These are phyloP conservation scores for Sebastolobus alascanus DNA, from an alignment of 2,797 vertebrate genomes.

Conservation along the genomic window DNA sequence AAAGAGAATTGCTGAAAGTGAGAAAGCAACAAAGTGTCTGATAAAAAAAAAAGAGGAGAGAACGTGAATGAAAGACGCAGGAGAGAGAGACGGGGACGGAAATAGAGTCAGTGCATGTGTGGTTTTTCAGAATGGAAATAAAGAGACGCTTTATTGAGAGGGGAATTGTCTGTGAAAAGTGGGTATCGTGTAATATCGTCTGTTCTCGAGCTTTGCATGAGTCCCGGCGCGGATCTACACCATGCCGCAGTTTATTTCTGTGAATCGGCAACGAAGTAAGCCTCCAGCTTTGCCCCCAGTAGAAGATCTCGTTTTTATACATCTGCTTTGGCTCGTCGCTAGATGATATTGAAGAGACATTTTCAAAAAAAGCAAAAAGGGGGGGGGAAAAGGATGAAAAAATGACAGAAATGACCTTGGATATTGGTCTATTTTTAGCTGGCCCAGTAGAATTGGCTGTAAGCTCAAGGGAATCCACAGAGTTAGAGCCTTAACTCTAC, in stretches of 20 bases:
- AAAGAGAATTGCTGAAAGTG: constrained; percentile 16
- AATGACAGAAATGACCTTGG: constrained; percentile 23
- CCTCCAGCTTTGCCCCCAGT: constrained; percentile 15
- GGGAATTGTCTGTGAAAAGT: constrained; percentile 38
- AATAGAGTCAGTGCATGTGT: constrained; percentile 18
- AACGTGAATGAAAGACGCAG: neutral
- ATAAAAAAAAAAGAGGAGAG: neutral
- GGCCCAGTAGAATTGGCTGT: neutral
- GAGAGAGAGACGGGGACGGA: neutral
- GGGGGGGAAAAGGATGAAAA: neutral
- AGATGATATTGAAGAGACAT: neutral
- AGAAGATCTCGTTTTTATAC: constrained; percentile 4
- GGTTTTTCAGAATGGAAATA: constrained; percentile 44
- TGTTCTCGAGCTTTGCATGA: constrained; percentile 21
- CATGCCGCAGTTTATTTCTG: constrained; percentile 33
- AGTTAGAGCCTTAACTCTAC: neutral
- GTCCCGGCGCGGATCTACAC: constrained; percentile 27
- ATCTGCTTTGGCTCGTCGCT: neutral
- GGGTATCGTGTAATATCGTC: constrained; percentile 28
- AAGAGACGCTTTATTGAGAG: constrained; percentile 50
- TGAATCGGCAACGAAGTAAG: constrained; percentile 33
- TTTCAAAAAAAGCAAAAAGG: neutral
- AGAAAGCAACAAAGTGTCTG: constrained; percentile 6
- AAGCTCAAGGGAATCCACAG: neutral
- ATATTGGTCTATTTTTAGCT: constrained; percentile 13